Conservation (phyloP, 2,797 vertebrate species). For the Periophthalmus magnuspinnatus region DNA sequence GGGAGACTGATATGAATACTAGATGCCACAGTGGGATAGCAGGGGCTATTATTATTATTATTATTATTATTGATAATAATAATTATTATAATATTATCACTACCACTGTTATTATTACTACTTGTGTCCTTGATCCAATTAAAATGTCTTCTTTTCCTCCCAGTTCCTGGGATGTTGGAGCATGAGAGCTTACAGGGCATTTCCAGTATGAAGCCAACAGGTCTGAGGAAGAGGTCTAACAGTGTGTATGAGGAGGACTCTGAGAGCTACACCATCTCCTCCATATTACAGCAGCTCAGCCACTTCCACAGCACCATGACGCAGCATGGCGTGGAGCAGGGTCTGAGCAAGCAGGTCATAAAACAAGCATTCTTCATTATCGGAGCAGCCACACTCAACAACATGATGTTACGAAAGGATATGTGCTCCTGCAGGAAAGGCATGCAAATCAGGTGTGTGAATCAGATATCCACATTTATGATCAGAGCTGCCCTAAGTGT, state of each 20-base stretch:
- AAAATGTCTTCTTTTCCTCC: not conserved
- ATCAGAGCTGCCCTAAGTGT: not conserved
- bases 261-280: constrained; percentile 87
- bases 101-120: too few species aligned
- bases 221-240: constrained; percentile 92
- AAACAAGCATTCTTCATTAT: constrained; percentile 93
- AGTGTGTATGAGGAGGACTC: constrained; percentile 85
- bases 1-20: too few species aligned
- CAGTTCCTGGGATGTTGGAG: constrained; percentile 95
- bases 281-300: constrained; percentile 83
- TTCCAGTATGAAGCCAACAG: constrained; percentile 93
- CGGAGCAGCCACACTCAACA: constrained; percentile 87
- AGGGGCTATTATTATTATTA: too few species aligned
- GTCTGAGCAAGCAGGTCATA: constrained; percentile 84
- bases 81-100: too few species aligned
- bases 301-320: constrained; percentile 87
- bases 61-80: too few species aligned
- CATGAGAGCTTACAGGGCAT: constrained; percentile 96
- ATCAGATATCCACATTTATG: not conserved
- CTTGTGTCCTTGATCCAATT: not conserved
- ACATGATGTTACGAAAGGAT: constrained; percentile 95
- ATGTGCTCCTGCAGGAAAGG: constrained; percentile 98
- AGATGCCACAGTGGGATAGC: too few species aligned
- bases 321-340: constrained; percentile 89
- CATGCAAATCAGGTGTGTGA: constrained; percentile 93